Conservation (phyloP, 2,888 invertebrate genomes). For the Thereva nobilitata region DNA sequence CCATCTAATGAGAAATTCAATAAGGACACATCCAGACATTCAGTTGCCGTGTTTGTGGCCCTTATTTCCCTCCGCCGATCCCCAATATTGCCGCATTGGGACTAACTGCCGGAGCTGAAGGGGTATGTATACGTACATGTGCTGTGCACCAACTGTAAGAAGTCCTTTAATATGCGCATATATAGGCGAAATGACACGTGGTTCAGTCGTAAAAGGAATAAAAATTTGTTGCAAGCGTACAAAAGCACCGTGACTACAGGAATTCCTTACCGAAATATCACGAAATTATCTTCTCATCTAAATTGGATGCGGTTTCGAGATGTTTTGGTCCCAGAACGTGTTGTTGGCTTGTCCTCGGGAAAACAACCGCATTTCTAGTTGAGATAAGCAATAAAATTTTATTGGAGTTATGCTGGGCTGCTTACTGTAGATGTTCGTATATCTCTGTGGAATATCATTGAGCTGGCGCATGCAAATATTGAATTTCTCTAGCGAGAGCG, state of each 20-base stretch:
- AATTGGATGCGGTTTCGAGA: slow-evolving; percentile 33
- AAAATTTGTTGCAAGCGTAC: slow-evolving; percentile 26
- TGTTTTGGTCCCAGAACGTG: slow-evolving; percentile 19
- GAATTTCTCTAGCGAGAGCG: too few species aligned
- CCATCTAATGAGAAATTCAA: slow-evolving; percentile 30
- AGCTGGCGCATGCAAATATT: too few species aligned
- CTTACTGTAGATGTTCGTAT: too few species aligned
- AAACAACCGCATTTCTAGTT: slow-evolving; percentile 21
- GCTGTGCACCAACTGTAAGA: slow-evolving; percentile 24
- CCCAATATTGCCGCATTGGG: slow-evolving; percentile 16
- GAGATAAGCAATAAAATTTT: slow-evolving; percentile 31
- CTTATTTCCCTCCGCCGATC: slow-evolving; percentile 8
- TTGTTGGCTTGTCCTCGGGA: slow-evolving; percentile 14
- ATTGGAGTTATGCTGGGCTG: slow-evolving; percentile 17
- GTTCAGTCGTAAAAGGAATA: slow-evolving; percentile 40
- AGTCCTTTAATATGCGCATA: slow-evolving; percentile 36
- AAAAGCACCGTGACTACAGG: neutral
- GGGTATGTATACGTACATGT: slow-evolving; percentile 6
- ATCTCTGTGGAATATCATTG: too few species aligned
- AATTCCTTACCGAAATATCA: slow-evolving; percentile 17
- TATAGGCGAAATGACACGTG: slow-evolving; percentile 43
- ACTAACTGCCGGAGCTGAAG: slow-evolving; percentile 6
- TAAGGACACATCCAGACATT: slow-evolving; percentile 23
- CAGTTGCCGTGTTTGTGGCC: neutral
- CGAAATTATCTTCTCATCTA: slow-evolving; percentile 29